Conservation (phyloP, 2,888 invertebrate species). For the Sinopyrophorus schimmeli region DNA sequence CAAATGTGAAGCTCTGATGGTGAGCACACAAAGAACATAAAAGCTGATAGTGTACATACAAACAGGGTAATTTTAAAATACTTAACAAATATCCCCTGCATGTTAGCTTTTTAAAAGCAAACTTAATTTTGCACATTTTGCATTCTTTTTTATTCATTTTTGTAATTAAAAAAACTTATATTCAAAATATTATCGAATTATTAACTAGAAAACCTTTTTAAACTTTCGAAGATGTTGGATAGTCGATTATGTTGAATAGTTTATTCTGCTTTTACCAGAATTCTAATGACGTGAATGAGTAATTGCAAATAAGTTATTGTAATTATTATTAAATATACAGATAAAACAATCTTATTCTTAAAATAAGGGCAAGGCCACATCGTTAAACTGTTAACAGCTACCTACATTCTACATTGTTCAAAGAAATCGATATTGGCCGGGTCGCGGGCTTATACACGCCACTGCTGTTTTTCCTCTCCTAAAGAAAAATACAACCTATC, state of each 20-base stretch:
- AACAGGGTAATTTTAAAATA: slow-evolving; percentile 11
- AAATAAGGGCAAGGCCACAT: slow-evolving; percentile 27
- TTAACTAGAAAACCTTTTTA: no score
- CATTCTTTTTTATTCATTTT: not conserved
- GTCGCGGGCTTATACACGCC: slow-evolving; percentile 19
- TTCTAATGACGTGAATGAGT: no score
- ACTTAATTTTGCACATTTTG: not conserved
- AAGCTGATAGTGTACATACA: slow-evolving; percentile 10
- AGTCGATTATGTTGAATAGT: no score
- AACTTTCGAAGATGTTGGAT: no score
- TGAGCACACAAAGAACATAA: slow-evolving; percentile 6
- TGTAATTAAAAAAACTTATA: no score
- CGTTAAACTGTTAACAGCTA: slow-evolving; percentile 30
- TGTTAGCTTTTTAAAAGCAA: no score
- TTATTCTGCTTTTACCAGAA: no score
- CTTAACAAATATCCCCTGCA: slow-evolving; percentile 2
- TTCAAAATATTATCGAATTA: no score
- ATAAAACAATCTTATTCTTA: slow-evolving; percentile 20
- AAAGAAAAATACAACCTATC: no score
- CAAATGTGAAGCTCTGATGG: no score
- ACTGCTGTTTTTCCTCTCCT: slow-evolving; percentile 6
- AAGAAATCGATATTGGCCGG: slow-evolving; percentile 30
- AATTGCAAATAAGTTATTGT: no score
- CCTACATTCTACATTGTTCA: slow-evolving; percentile 30
- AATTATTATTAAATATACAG: no score